phyloP scores from a whole-genome alignment of 1,140 invertebrate species.

The Drosophila ogumai region DNA sequence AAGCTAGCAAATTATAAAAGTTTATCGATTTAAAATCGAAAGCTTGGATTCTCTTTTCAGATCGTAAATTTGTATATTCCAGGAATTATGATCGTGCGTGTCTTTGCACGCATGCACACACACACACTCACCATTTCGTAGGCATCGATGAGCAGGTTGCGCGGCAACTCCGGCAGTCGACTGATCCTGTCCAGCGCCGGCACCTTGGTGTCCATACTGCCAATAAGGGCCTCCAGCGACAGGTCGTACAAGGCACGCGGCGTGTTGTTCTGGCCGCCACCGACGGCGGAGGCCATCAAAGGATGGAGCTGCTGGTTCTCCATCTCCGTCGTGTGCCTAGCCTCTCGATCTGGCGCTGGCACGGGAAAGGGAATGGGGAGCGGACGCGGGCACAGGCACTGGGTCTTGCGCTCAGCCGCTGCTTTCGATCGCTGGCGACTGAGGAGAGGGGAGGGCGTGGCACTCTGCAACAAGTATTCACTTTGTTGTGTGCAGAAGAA shows the following conservation, averaged over 20 bases:
- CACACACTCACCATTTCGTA: constrained; percentile 70
- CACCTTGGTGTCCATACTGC: constrained; percentile 66
- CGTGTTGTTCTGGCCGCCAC: constrained; percentile 41
- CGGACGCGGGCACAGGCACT: neutral
- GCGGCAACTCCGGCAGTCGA: constrained; percentile 73
- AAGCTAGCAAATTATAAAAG: too few relatives aligned
- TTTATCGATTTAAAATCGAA: neutral
- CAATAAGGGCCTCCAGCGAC: constrained; percentile 60
- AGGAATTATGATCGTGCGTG: neutral
- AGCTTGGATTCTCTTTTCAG: neutral
- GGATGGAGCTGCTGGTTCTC: constrained; percentile 57
- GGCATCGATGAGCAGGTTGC: constrained; percentile 75
- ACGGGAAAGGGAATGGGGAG: neutral
- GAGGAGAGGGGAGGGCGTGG: constrained; percentile 16
- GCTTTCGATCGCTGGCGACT: neutral
- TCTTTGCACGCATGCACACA: neutral
- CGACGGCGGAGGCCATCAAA: constrained; percentile 42
- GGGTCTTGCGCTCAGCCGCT: neutral
- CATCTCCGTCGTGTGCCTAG: constrained; percentile 36
- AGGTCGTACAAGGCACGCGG: constrained; percentile 63
- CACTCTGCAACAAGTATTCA: constrained; percentile 61
- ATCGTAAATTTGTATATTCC: neutral
- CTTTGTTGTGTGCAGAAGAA: neutral
- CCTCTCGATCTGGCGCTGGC: neutral
- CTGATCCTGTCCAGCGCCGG: constrained; percentile 63